A percentile compares a stretch with the other conserved stretches of the same genome.
These are phyloP conservation scores for Bufotes viridis DNA, from an alignment of 2,797 vertebrate genomes.

Conservation along the genomic window DNA sequence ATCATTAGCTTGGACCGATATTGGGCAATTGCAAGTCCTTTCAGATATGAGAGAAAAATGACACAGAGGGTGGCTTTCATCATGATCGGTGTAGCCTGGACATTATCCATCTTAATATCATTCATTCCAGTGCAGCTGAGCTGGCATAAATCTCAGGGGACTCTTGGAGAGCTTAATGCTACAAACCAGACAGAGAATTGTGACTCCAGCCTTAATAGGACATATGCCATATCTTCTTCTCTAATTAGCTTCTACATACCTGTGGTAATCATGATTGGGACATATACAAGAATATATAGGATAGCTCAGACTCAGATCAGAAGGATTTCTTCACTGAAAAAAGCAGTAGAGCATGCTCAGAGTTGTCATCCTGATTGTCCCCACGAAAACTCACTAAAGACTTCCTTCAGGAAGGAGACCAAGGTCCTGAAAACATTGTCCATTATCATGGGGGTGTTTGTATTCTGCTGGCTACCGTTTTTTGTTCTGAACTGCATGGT, in stretches of 20 bases:
- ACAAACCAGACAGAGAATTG: slow-evolving; percentile 70
- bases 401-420: slow-evolving; percentile 78
- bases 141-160: slow-evolving; percentile 76
- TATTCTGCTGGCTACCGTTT: slow-evolving; percentile 83
- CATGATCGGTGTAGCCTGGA: slow-evolving; percentile 80
- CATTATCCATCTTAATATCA: slow-evolving; percentile 81
- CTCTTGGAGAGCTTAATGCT: slow-evolving; percentile 38
- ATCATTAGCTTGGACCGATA: slow-evolving; percentile 84
- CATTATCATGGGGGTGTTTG: slow-evolving; percentile 80
- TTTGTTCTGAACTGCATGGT: slow-evolving; percentile 83
- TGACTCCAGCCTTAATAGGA: slow-evolving; percentile 77
- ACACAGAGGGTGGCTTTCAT: slow-evolving; percentile 75
- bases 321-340: slow-evolving; percentile 77
- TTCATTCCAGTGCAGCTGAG: slow-evolving; percentile 82
- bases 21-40: slow-evolving; percentile 82
- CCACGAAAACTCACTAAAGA: slow-evolving; percentile 74
- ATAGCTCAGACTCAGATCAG: slow-evolving; percentile 80
- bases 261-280: slow-evolving; percentile 80
- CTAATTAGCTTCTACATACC: slow-evolving; percentile 86
- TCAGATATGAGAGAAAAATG: slow-evolving; percentile 79
- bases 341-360: slow-evolving; percentile 69
- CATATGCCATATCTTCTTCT: slow-evolving; percentile 80
- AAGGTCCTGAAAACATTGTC: slow-evolving; percentile 82
- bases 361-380: slow-evolving; percentile 68
- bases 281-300: slow-evolving; percentile 79